Base-by-base conservation (phyloP, 2,888 invertebrate genomes). In the Euzophera pinguis region DNA sequence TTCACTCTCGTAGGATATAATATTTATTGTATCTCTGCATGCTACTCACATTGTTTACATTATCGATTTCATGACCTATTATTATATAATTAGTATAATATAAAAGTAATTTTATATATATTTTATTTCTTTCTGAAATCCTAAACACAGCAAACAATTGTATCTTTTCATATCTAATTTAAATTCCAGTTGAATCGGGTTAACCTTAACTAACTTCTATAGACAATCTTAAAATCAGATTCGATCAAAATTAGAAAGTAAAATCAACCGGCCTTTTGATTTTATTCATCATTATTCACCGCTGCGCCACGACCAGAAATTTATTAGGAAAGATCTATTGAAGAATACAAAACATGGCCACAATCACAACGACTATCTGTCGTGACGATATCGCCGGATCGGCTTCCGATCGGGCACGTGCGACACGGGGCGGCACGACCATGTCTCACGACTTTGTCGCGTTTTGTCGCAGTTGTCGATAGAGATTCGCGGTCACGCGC, bases 351-450 rank as follows among this genome's bases (percentile, higher is more conserved):
- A 42, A 43, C 22, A 45, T 45, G 32, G 16, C 10, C 45, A 14
- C 45, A 32, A 45, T 45, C 45, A 12, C 14, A 27, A 27, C 42
- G 32, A 13, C 13, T 45, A 45, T 22, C 34, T 49, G 48, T 48
- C 53, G 48, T 53, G 53, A 53, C 34, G 47, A 10, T 51, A 43
- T 43, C 50, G 27, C 12, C 16, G 12, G 37, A 50, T 53, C 50
- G 51, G 60, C 54, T 59, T 53, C 59, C 57, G 59, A 52, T 50
- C 59, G 55, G 58, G 48, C 68, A 68, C 71, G 71, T 71, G 71
- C 71, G 64, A 57, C 55, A 48, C 60, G 51, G 13, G 9, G n/a
- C 6, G 12, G 27, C 45, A 45, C 34, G 45, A 45, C 16, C 9
- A 10, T 10, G 45, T 16, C 16, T 64, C 72, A 72, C 72, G 74